Evolutionary conservation across 30 jellyfish, hydroid and myxozoan genomes (phyloP), one percentile per base, ranked within the genome.

Genomic region (Catostylus mosaicus): DNA sequence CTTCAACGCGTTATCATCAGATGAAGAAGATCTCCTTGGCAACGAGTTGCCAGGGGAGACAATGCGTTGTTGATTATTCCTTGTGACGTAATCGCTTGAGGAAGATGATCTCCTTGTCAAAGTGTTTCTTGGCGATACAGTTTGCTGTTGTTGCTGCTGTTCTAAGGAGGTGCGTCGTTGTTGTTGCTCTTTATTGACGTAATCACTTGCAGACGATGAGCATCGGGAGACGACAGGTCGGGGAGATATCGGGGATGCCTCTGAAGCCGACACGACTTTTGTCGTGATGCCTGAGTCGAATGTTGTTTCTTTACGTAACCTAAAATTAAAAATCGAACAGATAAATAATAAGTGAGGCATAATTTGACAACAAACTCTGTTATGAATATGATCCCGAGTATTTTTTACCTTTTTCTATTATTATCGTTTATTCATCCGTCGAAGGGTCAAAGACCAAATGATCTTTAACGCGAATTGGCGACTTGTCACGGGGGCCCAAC

Each of bases 251-350:
- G 66, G 35, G 1, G 69, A 26, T 0, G 83, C 11, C 18, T 66
- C 75, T 75, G 75, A 1, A 23, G 63, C 78, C 26, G 84, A 64
- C 69, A 81, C 78, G 8, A 66, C 54, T 10, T 68, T 56, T 30
- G 84, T 67, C 19, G 51, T 50, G 26, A 81, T 65, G 16, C 67
- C 78, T 12, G 91, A 27, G 10, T 66, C 91, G 43, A 81, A 67
- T 4, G 84, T 81, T 3, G 84, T 81, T 70, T 81, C 91, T 50
- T 67, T 81, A 20, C 75, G 40, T 4, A 51, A 59, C 77, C 72
- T 69, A 40, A 40, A 40, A 40, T 5, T 40, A n/a, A n/a, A n/a
- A n/a, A n/a, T n/a, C n/a, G n/a, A n/a, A n/a, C n/a, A n/a, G n/a
- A n/a, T n/a, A n/a, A n/a, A n/a, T n/a, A n/a, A n/a, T n/a, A n/a